These are phyloP conservation scores for Coelopa frigida DNA, from an alignment of 1,140 invertebrate genomes.

Conservation along the genomic window DNA sequence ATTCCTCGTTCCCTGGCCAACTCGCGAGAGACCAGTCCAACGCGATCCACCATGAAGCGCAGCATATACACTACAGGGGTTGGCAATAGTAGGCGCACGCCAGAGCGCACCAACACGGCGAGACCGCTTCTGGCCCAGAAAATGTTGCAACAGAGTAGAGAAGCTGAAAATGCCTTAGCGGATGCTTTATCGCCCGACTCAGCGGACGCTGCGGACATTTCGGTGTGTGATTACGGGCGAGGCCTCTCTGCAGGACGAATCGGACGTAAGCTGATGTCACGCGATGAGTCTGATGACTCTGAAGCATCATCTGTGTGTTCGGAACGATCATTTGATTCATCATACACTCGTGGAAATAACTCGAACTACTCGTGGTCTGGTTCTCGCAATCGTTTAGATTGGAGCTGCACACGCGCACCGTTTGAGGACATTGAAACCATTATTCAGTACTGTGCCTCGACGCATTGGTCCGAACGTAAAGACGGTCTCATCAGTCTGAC, in stretches of 20 bases:
- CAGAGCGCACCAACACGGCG: constrained; percentile 49
- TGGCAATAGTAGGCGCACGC: constrained; percentile 43
- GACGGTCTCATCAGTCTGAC: constrained; percentile 80
- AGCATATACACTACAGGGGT: constrained; percentile 34
- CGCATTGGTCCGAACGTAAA: constrained; percentile 86
- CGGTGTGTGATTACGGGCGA: constrained; percentile 12
- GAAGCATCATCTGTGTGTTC: constrained; percentile 94
- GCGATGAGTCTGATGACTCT: constrained; percentile 76
- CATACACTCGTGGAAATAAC: constrained; percentile 42
- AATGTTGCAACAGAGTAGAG: constrained; percentile 78
- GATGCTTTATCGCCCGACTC: constrained; percentile 53
- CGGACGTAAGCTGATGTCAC: constrained; percentile 36
- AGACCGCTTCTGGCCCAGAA: constrained; percentile 69
- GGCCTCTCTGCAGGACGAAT: constrained; percentile 22
- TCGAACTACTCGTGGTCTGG: constrained; percentile 66
- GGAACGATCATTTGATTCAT: constrained; percentile 81
- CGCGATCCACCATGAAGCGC: constrained; percentile 42
- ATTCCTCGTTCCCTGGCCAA: constrained; percentile 64
- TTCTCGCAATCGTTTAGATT: constrained; percentile 66
- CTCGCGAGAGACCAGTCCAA: constrained; percentile 60
- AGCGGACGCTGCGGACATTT: constrained; percentile 20
- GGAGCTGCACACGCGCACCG: constrained; percentile 45
- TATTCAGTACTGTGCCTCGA: constrained; percentile 76
- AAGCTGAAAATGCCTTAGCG: constrained; percentile 76
- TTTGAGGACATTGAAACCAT: constrained; percentile 80